phyloP scores from a whole-genome alignment of 64 coral and sea anemone species.

The Acropora yongei region DNA sequence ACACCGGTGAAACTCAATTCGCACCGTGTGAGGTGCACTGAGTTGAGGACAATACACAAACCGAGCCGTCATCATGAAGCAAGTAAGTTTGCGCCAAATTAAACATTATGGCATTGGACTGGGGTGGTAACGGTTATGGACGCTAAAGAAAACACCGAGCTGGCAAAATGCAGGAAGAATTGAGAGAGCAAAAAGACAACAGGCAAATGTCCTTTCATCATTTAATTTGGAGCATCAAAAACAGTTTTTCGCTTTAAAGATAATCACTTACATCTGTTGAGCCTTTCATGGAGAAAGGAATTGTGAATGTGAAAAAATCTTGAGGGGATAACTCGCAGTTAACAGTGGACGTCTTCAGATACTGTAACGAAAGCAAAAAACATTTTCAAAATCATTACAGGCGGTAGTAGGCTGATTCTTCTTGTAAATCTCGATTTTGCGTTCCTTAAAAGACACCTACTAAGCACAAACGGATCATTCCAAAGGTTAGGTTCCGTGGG shows the following conservation, averaged over 20 bases:
- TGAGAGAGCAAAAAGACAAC: too few relatives aligned
- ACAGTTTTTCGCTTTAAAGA: too few relatives aligned
- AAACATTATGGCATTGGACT: background rate
- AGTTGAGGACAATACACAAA: background rate
- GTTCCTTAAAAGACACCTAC: constrained; percentile 44
- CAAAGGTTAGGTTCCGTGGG: constrained; percentile 77
- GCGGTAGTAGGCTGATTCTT: background rate
- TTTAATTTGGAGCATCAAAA: too few relatives aligned
- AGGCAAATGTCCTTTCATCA: background rate
- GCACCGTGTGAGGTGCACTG: too few relatives aligned
- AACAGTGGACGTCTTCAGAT: constrained; percentile 52
- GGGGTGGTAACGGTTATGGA: too few relatives aligned
- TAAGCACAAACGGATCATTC: constrained; percentile 96
- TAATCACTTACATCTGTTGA: constrained; percentile 83
- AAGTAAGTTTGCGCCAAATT: background rate
- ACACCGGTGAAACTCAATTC: too few relatives aligned
- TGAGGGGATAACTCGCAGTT: constrained; percentile 81
- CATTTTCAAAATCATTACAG: background rate
- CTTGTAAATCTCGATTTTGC: background rate
- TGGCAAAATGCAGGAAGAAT: too few relatives aligned
- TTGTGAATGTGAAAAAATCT: constrained; percentile 94
- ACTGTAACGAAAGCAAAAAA: constrained; percentile 1
- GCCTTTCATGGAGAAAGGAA: constrained; percentile 96
- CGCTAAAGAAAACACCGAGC: too few relatives aligned
- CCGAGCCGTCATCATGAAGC: background rate